These are phyloP conservation scores for Zelostemma sp. DNA, from an alignment of 1,140 invertebrate species.

Conservation along the genomic window DNA sequence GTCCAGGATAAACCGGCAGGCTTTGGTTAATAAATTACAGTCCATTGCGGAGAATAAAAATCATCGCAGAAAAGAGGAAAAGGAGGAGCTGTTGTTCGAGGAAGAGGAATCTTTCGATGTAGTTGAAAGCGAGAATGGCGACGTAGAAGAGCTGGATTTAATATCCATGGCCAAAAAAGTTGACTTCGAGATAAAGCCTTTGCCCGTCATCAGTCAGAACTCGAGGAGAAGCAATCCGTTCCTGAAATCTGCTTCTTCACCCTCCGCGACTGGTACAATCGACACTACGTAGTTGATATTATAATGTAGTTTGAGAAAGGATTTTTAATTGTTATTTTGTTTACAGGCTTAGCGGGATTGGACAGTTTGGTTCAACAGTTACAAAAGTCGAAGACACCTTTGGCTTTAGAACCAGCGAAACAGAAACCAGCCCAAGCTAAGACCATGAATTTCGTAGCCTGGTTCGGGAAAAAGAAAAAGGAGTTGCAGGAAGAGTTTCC, in stretches of 20 bases:
- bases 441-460: conserved; percentile 70
- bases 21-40: conserved; percentile 82
- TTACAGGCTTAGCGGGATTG: conserved; percentile 52
- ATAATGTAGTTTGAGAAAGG: background rate
- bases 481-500: conserved; percentile 72
- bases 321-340: background rate
- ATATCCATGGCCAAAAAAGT: conserved; percentile 29
- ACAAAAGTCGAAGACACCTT: too few species aligned
- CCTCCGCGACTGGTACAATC: conserved; percentile 1
- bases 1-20: conserved; percentile 78
- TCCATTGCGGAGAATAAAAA: conserved; percentile 58
- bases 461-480: conserved; percentile 72
- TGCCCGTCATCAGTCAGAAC: conserved; percentile 48
- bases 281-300: conserved; percentile 5
- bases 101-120: conserved; percentile 66
- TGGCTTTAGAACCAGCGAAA: conserved; percentile 39
- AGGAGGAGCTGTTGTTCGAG: conserved; percentile 55
- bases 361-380: conserved; percentile 2
- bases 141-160: conserved; percentile 26
- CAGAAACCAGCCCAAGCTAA: conserved; percentile 33
- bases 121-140: conserved; percentile 25
- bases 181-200: conserved; percentile 59
- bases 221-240: conserved; percentile 61
- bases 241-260: conserved; percentile 50
- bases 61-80: conserved; percentile 53